Percentiles rank a stretch among this genome's conserved stretches.
phyloP scores from a whole-genome alignment of 2,797 vertebrate species.

The Spinibarbus caldwelli region DNA sequence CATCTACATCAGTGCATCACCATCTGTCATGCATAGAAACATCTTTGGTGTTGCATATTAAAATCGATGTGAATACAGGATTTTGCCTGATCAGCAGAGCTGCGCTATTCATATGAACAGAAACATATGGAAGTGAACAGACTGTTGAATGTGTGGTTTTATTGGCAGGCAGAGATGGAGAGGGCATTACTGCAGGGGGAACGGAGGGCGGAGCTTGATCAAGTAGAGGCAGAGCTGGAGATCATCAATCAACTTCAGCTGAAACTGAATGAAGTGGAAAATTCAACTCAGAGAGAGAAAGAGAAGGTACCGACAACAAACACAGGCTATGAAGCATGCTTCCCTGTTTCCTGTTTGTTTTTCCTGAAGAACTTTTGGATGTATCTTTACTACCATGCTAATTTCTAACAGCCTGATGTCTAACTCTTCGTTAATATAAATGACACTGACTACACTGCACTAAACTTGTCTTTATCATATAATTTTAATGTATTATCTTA shows the following conservation, averaged over 20 bases:
- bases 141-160: slow-evolving; percentile 45
- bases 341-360: slow-evolving; percentile 38
- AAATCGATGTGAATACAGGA: slow-evolving; percentile 37
- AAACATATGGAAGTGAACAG: slow-evolving; percentile 41
- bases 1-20: slow-evolving; percentile 12
- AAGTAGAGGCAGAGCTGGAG: slow-evolving; percentile 89
- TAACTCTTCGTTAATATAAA: slow-evolving; percentile 33
- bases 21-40: slow-evolving; percentile 40
- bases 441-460: slow-evolving; percentile 17
- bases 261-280: slow-evolving; percentile 86
- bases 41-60: slow-evolving; percentile 33
- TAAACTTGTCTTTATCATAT: background rate
- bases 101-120: slow-evolving; percentile 8
- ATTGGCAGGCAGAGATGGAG: slow-evolving; percentile 93
- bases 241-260: slow-evolving; percentile 87
- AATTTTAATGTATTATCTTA: background rate
- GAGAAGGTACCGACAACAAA: slow-evolving; percentile 84
- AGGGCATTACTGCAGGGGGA: slow-evolving; percentile 92
- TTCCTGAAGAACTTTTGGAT: slow-evolving; percentile 19
- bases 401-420: slow-evolving; percentile 54
- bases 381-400: slow-evolving; percentile 48
- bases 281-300: slow-evolving; percentile 84
- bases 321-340: slow-evolving; percentile 28
- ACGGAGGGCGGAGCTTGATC: slow-evolving; percentile 81
- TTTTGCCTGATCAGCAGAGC: slow-evolving; percentile 45